A percentile compares a stretch with the other conserved stretches of the same genome.
phyloP scores from a whole-genome alignment of 2,113 vertebrate genomes.

The Neomonachus schauinslandi region DNA sequence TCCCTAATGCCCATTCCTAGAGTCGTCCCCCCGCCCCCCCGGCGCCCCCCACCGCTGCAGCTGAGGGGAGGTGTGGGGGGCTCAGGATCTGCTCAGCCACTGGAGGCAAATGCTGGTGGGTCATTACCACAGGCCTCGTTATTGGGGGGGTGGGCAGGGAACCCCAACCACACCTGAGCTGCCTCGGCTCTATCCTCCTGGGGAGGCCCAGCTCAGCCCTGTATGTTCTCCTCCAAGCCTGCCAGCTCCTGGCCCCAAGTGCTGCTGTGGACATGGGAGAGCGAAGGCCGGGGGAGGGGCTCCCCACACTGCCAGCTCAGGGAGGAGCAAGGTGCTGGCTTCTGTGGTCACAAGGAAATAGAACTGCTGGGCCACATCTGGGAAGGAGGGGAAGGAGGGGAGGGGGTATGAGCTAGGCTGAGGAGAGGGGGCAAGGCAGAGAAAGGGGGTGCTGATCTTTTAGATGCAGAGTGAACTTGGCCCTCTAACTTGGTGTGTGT shows the following conservation, averaged over 20 bases:
- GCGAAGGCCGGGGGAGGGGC: accelerated
- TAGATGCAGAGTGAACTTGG: neutral
- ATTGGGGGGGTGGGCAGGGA: neutral
- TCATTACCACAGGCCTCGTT: neutral
- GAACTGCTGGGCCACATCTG: neutral
- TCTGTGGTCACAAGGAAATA: neutral
- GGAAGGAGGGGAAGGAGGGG: too few relatives aligned
- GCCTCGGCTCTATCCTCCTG: neutral
- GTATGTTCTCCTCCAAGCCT: neutral
- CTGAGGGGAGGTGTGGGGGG: neutral
- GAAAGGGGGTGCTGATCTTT: neutral
- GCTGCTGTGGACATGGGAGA: neutral
- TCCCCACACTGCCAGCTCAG: accelerated
- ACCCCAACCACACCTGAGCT: neutral
- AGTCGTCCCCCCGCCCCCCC: neutral
- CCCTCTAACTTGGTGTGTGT: neutral
- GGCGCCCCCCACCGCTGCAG: neutral
- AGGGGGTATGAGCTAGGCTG: accelerated
- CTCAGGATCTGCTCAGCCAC: neutral
- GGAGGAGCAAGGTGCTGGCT: neutral
- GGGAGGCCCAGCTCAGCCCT: neutral
- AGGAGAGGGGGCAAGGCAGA: accelerated
- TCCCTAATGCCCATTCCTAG: too few relatives aligned
- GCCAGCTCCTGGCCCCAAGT: neutral
- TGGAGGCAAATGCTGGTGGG: neutral